Evolutionary conservation across 2,888 invertebrate genomes (phyloP), one percentile per base, ranked within the genome.

Genomic region (Unio delphinus): DNA sequence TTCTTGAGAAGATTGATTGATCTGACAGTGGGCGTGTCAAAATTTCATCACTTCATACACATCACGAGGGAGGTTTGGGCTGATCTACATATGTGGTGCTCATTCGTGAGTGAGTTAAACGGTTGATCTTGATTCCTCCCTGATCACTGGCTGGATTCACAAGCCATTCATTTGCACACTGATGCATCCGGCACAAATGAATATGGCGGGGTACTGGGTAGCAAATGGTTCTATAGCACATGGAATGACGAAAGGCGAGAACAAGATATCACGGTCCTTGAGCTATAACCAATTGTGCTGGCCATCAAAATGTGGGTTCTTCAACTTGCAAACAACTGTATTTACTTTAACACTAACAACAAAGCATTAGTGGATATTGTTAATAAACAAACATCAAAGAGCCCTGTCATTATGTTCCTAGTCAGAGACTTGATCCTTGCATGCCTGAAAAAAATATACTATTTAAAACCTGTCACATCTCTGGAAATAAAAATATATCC

Each of bases 281-380:
- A 74, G 45, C 64, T 75, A 15, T 70, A 74, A 18, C 75, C 73
- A 7, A 75, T 75, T 55, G 68, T 72, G 18, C 20, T 78, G 11
- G 66, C 78, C 11, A 54, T 78, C 18, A 70, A 78, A 64, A 56
- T 72, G 4, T 74, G 72, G 75, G 72, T 66, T 5, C 11, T 20
- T 8, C 20, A 4, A 8, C 28, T 74, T n/a, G 17, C 5, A 3
- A 69, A 72, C 54, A 58, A 57, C 18, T 71, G 73, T 55, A 61
- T 70, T 30, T 34, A 68, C 8, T 61, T 75, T 30, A 66, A 71
- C 54, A 57, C 72, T 6, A 72, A 73, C 57, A 75, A 75, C 28
- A 20, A 30, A 20, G 71, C 77, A 2, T 73, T 73, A 2, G 73
- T 75, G 17, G 60, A 73, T 56, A 72, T 75, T 20, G 68, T 75